Evolutionary conservation across 2,113 vertebrate genomes (phyloP).

Genomic region (Hymenochirus boettgeri): DNA sequence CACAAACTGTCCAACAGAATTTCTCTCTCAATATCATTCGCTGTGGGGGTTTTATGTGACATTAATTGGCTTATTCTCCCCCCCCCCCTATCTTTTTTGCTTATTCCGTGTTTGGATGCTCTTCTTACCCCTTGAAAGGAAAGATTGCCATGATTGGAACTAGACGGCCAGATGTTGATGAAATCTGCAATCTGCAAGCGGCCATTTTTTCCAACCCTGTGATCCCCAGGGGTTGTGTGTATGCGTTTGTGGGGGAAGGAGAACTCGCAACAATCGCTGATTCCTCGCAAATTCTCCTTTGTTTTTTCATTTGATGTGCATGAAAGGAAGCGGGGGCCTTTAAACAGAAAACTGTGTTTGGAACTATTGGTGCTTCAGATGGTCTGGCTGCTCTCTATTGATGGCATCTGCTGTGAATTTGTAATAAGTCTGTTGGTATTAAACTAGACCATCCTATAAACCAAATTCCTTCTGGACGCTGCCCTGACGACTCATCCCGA

Average conservation of each 20-base stretch:
- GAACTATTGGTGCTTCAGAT: neutral
- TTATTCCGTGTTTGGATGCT: constrained; percentile 22
- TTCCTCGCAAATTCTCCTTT: constrained; percentile 4
- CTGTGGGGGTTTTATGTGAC: neutral
- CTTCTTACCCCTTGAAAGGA: constrained; percentile 26
- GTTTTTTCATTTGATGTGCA: neutral
- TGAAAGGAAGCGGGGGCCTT: neutral
- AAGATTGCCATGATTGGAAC: constrained; percentile 49
- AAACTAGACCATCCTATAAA: neutral
- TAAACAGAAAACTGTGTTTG: neutral
- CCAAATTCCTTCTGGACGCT: neutral
- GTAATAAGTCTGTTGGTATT: constrained; percentile 2
- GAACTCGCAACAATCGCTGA: neutral
- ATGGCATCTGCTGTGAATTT: constrained; percentile 19
- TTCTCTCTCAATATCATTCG: neutral
- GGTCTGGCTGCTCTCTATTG: constrained; percentile 10
- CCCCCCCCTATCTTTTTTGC: constrained; percentile 18
- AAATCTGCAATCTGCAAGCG: constrained; percentile 41
- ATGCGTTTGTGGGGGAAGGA: too few species aligned
- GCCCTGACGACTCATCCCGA: neutral
- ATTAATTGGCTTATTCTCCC: constrained; percentile 17
- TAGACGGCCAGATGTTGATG: constrained; percentile 53
- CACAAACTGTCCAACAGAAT: neutral
- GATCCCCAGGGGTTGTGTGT: constrained; percentile 43
- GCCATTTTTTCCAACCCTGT: constrained; percentile 47